Evolutionary conservation across 2,797 vertebrate species (phyloP), one percentile per base, ranked within the genome.

Genomic region (Jordanella pulchra): DNA sequence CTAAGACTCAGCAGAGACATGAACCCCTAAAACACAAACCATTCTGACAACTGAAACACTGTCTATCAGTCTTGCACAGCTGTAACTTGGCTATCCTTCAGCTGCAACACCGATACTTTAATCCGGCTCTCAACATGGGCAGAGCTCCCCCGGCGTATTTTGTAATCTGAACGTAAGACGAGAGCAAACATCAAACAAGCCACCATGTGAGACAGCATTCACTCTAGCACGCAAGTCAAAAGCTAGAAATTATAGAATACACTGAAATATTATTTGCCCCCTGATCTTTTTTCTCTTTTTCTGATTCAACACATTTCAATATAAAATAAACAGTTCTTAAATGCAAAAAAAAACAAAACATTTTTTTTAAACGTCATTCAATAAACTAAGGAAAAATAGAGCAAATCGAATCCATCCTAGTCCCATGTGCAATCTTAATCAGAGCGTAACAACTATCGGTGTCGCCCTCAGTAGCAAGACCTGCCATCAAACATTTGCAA

Each of bases 61-160:
- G 87, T 86, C 72, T 84, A 87, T 88, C 85, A 73, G 77, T 90
- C 58, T 12, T 48, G 17, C 73, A 81, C 84, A 91, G 85, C 87
- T 75, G 84, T 71, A 83, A 77, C 76, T 78, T 45, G 51, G 77
- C 79, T 79, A 79, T 84, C 79, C 85, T 75, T 87, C 73, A 80
- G 80, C 84, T 73, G 79, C 70, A 78, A 47, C 3, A 17, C 42
- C 42, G 65, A 73, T 50, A 73, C 78, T 69, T 75, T 89, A 89
- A 92, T 92, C 88, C 82, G 65, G 70, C 83, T 86, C 84, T 75
- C 61, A 56, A 76, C 61, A 86, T 21, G n/a, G 27, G 56, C 72
- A 63, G 76, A 67, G 81, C 69, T 87, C 84, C 77, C 79, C 48
- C 67, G 39, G 73, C 11, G 25, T 68, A 77, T 84, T n/a, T 81